A percentile compares a stretch with the other conserved stretches of the same genome.
These are phyloP conservation scores for Girardinichthys multiradiatus DNA, from an alignment of 2,113 vertebrate species.

Conservation along the genomic window DNA sequence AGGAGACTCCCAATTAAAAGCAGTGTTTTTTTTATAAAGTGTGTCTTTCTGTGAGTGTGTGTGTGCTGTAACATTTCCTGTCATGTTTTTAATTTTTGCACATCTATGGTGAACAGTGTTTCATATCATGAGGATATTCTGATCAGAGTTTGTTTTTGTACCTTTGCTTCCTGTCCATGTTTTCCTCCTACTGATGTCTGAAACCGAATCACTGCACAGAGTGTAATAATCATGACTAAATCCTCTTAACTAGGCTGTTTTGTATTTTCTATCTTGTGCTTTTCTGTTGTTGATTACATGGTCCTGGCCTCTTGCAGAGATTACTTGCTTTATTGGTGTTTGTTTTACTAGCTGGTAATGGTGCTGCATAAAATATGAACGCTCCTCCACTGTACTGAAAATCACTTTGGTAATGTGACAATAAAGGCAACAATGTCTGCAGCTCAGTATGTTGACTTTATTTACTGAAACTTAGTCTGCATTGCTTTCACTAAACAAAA, in stretches of 20 bases:
- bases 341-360: slow-evolving; percentile 53
- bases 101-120: slow-evolving; percentile 8
- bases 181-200: slow-evolving; percentile 4
- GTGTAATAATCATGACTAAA: slow-evolving; percentile 25
- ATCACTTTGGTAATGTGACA: slow-evolving; percentile 66
- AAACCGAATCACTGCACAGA: background rate
- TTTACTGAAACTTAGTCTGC: background rate
- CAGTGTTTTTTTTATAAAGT: background rate
- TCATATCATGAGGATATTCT: background rate
- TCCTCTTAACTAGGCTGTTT: too few species aligned
- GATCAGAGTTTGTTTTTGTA: background rate
- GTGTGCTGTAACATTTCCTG: slow-evolving; percentile 29
- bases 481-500: background rate
- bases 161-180: background rate
- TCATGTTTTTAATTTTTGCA: slow-evolving; percentile 14
- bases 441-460: too few species aligned
- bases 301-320: slow-evolving; percentile 55
- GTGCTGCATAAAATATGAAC: slow-evolving; percentile 67
- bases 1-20: slow-evolving; percentile 3
- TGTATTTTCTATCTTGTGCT: slow-evolving; percentile 68
- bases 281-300: slow-evolving; percentile 49
- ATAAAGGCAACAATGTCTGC: slow-evolving; percentile 49
- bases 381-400: slow-evolving; percentile 34
- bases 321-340: slow-evolving; percentile 5
- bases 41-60: slow-evolving; percentile 13